These are phyloP conservation scores for Candoia aspera DNA, from an alignment of 2,113 vertebrate species.

Conservation along the genomic window DNA sequence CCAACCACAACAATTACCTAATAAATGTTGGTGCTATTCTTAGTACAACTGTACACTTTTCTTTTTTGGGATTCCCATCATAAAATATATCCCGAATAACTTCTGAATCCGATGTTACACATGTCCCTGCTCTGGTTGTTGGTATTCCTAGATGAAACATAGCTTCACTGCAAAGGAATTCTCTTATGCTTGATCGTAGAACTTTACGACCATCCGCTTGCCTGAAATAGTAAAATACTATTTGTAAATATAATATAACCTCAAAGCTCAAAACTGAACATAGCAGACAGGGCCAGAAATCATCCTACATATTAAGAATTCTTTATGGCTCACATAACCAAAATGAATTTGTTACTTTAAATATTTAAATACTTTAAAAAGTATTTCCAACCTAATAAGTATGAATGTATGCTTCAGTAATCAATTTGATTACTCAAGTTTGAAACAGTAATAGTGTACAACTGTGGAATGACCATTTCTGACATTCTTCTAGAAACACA, in stretches of 20 bases:
- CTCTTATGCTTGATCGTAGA: constrained; percentile 91
- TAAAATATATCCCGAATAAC: constrained; percentile 88
- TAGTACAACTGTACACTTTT: constrained; percentile 89
- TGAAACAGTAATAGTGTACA: not conserved
- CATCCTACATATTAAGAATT: not conserved
- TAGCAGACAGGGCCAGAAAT: not conserved
- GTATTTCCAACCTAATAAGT: not conserved
- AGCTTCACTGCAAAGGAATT: constrained; percentile 96
- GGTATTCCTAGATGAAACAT: constrained; percentile 92
- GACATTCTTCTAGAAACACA: not conserved
- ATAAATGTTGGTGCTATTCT: constrained; percentile 92
- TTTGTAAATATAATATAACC: not conserved
- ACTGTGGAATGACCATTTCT: not conserved
- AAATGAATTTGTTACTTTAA: not conserved
- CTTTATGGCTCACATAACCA: not conserved
- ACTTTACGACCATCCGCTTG: constrained; percentile 95
- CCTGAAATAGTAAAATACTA: constrained; percentile 62
- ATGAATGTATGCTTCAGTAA: not conserved
- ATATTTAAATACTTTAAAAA: no score
- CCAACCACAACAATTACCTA: constrained; percentile 71
- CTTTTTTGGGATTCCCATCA: constrained; percentile 82
- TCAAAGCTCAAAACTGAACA: not conserved
- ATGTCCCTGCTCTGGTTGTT: constrained; percentile 88
- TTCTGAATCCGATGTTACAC: constrained; percentile 85
- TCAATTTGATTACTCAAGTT: no score